Conservation (phyloP, 2,113 vertebrate genomes). For the Phoenicopterus ruber region DNA sequence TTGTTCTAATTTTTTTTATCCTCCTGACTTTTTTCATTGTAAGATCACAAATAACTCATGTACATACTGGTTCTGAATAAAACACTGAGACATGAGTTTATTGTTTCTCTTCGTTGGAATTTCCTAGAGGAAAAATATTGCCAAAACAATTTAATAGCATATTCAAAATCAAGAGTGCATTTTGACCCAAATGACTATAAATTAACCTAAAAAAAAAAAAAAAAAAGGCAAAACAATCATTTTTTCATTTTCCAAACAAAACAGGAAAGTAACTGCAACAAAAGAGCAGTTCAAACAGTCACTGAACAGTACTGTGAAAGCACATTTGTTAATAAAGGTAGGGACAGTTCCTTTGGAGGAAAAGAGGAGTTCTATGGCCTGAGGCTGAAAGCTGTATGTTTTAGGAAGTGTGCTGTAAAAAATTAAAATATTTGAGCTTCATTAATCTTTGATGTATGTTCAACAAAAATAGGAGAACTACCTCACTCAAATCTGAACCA, state of each 20-base stretch:
- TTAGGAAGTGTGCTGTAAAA: not conserved
- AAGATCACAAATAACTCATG: not conserved
- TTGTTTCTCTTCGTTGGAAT: constrained; percentile 21
- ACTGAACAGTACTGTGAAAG: not conserved
- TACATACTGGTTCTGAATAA: constrained; percentile 6
- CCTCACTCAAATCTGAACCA: not conserved
- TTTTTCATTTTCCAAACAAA: constrained; percentile 15
- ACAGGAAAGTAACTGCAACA: not conserved
- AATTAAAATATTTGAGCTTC: not conserved
- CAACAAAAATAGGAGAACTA: not conserved
- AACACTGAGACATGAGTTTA: constrained; percentile 6
- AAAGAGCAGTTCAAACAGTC: constrained; percentile 6
- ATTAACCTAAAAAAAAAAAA: not conserved
- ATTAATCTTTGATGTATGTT: not conserved
- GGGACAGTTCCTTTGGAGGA: not conserved
- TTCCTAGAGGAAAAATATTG: constrained; percentile 9
- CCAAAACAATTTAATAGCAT: constrained; percentile 24
- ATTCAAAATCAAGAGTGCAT: constrained; percentile 31
- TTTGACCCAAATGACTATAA: constrained; percentile 19
- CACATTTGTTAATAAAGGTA: constrained; percentile 5
- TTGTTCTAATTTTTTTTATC: not conserved
- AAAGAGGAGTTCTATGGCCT: not conserved
- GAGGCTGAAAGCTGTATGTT: not conserved
- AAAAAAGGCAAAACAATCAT: not conserved
- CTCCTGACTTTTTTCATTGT: not conserved